These are phyloP conservation scores for Caenorhabditis macrosperma DNA, from an alignment of 2,888 invertebrate genomes.

Conservation along the genomic window DNA sequence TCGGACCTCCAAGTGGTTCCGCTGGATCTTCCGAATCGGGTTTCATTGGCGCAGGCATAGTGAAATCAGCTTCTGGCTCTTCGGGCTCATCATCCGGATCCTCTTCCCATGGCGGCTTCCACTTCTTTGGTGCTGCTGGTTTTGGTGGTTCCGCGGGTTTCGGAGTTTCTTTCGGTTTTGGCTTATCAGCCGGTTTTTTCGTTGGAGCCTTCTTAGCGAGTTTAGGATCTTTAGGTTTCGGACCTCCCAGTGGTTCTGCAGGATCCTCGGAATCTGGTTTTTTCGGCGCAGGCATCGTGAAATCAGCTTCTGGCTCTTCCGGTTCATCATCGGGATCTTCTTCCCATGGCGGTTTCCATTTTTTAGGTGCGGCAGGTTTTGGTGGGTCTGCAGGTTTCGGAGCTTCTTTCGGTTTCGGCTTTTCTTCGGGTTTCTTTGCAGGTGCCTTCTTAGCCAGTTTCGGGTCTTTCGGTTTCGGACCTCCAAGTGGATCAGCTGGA, in stretches of 20 bases:
- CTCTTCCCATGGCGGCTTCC: slow-evolving; percentile 51
- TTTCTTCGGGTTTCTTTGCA: slow-evolving; percentile 15
- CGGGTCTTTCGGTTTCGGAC: slow-evolving; percentile 24
- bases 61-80: slow-evolving; percentile 23
- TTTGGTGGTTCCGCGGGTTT: slow-evolving; percentile 23
- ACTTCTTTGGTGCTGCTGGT: slow-evolving; percentile 32
- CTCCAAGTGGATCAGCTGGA: slow-evolving; percentile 26
- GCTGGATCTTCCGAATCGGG: slow-evolving; percentile 57
- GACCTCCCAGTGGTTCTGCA: slow-evolving; percentile 24
- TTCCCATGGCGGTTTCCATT: slow-evolving; percentile 31
- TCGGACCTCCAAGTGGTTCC: slow-evolving; percentile 40
- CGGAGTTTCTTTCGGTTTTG: slow-evolving; percentile 20
- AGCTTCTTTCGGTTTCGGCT: slow-evolving; percentile 15
- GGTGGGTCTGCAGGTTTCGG: slow-evolving; percentile 10
- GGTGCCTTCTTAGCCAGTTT: slow-evolving; percentile 38
- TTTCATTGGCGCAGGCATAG: slow-evolving; percentile 22
- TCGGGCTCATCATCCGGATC: slow-evolving; percentile 33
- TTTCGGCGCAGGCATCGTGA: slow-evolving; percentile 36
- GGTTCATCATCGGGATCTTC: slow-evolving; percentile 12
- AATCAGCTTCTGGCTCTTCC: slow-evolving; percentile 47
- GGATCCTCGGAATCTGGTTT: slow-evolving; percentile 52
- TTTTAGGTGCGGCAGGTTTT: slow-evolving; percentile 11
- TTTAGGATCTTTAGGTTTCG: slow-evolving; percentile 28
- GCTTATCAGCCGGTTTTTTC: slow-evolving; percentile 13
- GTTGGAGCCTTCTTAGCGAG: slow-evolving; percentile 30